Evolutionary conservation across 1,140 invertebrate species (phyloP).

Genomic region (Conopomorpha cramerella): DNA sequence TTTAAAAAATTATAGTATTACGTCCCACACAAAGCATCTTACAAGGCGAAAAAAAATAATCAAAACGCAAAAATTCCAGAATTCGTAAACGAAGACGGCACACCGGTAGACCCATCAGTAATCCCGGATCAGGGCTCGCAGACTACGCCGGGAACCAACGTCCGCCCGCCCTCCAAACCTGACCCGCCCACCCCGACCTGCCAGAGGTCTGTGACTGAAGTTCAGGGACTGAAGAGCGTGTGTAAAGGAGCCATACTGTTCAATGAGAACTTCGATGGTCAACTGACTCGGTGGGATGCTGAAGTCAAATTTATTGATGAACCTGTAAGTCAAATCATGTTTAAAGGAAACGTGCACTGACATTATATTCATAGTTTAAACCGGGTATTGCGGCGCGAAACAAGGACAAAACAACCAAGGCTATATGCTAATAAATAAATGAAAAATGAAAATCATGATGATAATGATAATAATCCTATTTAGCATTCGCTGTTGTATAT

Average conservation of each 20-base stretch:
- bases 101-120: conserved; percentile 11
- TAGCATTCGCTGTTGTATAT: no score
- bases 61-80: no score
- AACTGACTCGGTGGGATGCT: conserved; percentile 35
- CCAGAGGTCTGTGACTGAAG: conserved; percentile 18
- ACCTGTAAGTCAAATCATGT: conserved; percentile 48
- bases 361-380: no score
- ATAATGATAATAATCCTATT: no score
- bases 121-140: conserved; percentile 2
- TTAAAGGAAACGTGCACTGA: no score
- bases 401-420: background rate
- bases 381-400: no score
- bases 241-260: conserved; percentile 59
- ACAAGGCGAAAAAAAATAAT: no score
- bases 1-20: no score
- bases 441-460: no score
- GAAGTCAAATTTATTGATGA: conserved; percentile 52
- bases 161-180: conserved; percentile 1
- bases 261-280: conserved; percentile 52
- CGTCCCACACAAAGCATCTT: no score
- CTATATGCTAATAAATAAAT: conserved; percentile 1
- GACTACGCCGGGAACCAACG: conserved; percentile 5
- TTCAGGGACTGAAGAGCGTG: conserved; percentile 19
- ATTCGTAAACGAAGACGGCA: conserved; percentile 33
- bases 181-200: conserved; percentile 13